A percentile compares a stretch with the other conserved stretches of the same genome.
Evolutionary conservation across 2,797 vertebrate species (phyloP).

Genomic region (Macroramphosus scolopax): DNA sequence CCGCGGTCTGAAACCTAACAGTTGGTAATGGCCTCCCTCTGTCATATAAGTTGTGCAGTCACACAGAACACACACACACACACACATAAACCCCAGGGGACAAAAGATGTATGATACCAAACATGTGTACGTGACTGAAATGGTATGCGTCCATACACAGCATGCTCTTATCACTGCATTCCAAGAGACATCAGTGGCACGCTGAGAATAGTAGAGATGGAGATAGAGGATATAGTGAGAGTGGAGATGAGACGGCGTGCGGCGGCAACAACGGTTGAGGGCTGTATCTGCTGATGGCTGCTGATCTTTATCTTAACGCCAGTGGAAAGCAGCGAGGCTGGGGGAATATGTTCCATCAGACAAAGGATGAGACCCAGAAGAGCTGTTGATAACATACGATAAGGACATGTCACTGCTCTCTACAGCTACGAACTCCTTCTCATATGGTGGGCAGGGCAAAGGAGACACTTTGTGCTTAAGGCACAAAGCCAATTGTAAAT

Average conservation of each 20-base stretch:
- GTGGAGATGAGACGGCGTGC: constrained; percentile 5
- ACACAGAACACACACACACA: constrained; percentile 8
- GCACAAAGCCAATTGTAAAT: neutral
- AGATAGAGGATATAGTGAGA: constrained; percentile 26
- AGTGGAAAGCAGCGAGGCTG: constrained; percentile 28
- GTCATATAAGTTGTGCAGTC: constrained; percentile 27
- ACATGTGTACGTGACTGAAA: constrained; percentile 21
- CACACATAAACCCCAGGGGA: constrained; percentile 7
- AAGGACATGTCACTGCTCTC: constrained; percentile 36
- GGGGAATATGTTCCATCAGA: constrained; percentile 33
- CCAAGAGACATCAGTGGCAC: constrained; percentile 30
- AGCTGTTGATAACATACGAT: constrained; percentile 43
- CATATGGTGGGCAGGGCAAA: neutral
- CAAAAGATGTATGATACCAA: constrained; percentile 19
- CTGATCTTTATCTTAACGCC: constrained; percentile 52
- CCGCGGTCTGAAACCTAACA: constrained; percentile 38
- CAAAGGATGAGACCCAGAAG: constrained; percentile 30
- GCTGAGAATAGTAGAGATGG: constrained; percentile 33
- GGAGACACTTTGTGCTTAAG: constrained; percentile 1
- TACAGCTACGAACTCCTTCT: constrained; percentile 9
- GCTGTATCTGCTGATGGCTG: constrained; percentile 61
- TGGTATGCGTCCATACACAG: too few relatives aligned
- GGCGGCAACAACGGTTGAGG: constrained; percentile 21
- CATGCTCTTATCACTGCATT: constrained; percentile 54
- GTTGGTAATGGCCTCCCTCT: constrained; percentile 39